Conservation (phyloP, 23 tunicate genomes). For the Ciona savignyi region DNA sequence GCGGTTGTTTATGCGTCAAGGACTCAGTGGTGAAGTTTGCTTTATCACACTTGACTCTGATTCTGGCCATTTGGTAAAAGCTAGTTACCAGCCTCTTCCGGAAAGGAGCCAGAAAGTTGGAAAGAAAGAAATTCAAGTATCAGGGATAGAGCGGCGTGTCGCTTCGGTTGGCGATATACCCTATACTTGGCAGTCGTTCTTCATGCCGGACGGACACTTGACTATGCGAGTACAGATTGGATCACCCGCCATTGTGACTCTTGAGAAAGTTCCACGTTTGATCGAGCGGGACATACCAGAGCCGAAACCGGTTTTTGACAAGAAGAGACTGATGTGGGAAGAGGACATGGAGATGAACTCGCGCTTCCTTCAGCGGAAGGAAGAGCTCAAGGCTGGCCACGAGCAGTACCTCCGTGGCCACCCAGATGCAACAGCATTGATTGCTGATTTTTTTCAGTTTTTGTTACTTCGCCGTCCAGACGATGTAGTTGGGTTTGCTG, state of each 20-base stretch:
- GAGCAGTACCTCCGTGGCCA: constrained; percentile 58
- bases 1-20: constrained; percentile 40
- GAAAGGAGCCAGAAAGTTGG: constrained; percentile 63
- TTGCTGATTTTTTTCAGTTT: constrained; percentile 71
- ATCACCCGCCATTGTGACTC: constrained; percentile 32
- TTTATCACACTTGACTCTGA: constrained; percentile 56
- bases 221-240: constrained; percentile 82
- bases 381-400: constrained; percentile 55
- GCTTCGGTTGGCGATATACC: constrained; percentile 45
- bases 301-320: constrained; percentile 62
- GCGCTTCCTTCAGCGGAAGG: constrained; percentile 46
- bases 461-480: constrained; percentile 63
- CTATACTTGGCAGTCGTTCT: constrained; percentile 70
- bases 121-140: constrained; percentile 38
- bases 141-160: constrained; percentile 73
- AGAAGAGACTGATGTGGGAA: constrained; percentile 69
- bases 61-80: constrained; percentile 39
- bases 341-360: constrained; percentile 73
- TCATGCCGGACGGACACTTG: constrained; percentile 82
- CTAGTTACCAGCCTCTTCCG: constrained; percentile 47
- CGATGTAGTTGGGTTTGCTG: constrained; percentile 64
- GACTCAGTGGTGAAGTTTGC: constrained; percentile 20
- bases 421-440: constrained; percentile 57
- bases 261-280: constrained; percentile 60
- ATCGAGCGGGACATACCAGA: constrained; percentile 55